Evolutionary conservation across 1,140 invertebrate genomes (phyloP).

Genomic region (Choristoneura fumiferana): DNA sequence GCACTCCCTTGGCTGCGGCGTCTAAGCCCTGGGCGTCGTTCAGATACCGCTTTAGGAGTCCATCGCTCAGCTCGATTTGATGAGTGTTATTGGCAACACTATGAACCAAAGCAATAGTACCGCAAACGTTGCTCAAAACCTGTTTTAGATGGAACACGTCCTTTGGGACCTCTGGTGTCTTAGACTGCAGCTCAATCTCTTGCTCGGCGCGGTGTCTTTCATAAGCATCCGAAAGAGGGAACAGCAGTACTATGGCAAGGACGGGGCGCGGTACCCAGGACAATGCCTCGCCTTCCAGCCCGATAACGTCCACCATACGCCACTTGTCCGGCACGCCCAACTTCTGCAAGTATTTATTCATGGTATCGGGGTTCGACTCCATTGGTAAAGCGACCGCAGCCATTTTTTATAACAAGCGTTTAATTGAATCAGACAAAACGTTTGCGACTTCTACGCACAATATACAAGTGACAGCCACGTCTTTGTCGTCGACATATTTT

Average conservation of each 20-base stretch:
- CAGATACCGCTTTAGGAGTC: constrained; percentile 88
- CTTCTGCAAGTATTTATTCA: constrained; percentile 90
- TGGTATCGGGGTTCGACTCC: constrained; percentile 95
- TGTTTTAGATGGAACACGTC: constrained; percentile 95
- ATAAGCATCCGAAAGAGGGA: constrained; percentile 88
- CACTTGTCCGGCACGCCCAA: constrained; percentile 90
- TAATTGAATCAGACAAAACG: constrained; percentile 18
- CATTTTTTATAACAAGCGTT: constrained; percentile 36
- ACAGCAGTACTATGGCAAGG: constrained; percentile 91
- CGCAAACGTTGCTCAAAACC: constrained; percentile 95
- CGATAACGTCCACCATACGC: constrained; percentile 92
- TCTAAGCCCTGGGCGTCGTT: constrained; percentile 83
- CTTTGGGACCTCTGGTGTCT: constrained; percentile 78
- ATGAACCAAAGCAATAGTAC: constrained; percentile 95
- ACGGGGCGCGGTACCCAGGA: constrained; percentile 90
- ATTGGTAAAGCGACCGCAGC: constrained; percentile 81
- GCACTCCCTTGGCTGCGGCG: constrained; percentile 85
- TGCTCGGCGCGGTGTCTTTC: constrained; percentile 81
- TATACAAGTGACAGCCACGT: not conserved
- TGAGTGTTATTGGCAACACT: constrained; percentile 84
- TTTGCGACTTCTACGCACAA: not conserved
- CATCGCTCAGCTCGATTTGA: constrained; percentile 81
- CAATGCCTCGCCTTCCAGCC: constrained; percentile 90
- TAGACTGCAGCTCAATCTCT: constrained; percentile 80
- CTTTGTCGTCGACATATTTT: not conserved